Evolutionary conservation across 2,113 vertebrate species (phyloP).

Genomic region (Oreochromis niloticus): DNA sequence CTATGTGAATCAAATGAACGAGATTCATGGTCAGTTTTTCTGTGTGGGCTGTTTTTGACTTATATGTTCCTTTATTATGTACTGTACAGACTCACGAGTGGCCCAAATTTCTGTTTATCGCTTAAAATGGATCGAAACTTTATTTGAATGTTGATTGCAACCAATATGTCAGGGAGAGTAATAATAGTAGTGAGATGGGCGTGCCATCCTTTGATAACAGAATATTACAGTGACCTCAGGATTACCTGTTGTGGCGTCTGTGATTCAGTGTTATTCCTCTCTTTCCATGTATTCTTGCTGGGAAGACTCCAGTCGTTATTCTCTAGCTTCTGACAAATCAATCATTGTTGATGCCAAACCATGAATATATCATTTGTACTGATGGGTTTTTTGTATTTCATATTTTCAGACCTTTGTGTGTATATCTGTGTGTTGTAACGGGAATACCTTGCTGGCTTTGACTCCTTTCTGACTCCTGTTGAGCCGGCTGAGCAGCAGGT

Average conservation of each 20-base stretch:
- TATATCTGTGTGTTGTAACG: background rate
- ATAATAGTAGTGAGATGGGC: background rate
- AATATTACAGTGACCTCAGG: background rate
- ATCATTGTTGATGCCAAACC: background rate
- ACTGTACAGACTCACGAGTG: fast-evolving
- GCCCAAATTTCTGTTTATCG: fast-evolving
- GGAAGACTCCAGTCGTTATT: slow-evolving; percentile 78
- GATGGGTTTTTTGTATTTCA: fast-evolving
- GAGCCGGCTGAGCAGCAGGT: slow-evolving; percentile 78
- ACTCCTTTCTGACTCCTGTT: slow-evolving; percentile 65
- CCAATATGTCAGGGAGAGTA: background rate
- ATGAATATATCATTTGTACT: background rate
- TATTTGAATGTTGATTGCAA: background rate
- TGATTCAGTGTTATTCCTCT: slow-evolving; percentile 74
- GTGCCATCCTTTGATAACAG: background rate
- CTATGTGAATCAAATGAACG: background rate
- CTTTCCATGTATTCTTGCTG: slow-evolving; percentile 76
- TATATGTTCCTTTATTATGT: fast-evolving
- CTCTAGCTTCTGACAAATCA: slow-evolving; percentile 64
- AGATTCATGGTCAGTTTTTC: background rate
- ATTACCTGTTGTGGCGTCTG: slow-evolving; percentile 80
- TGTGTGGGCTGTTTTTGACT: background rate
- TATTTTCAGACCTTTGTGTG: background rate
- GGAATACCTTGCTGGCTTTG: slow-evolving; percentile 64
- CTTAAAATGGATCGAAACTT: background rate